Base-by-base conservation (phyloP, 2,888 invertebrate genomes). In the Cheilosia vernalis region DNA sequence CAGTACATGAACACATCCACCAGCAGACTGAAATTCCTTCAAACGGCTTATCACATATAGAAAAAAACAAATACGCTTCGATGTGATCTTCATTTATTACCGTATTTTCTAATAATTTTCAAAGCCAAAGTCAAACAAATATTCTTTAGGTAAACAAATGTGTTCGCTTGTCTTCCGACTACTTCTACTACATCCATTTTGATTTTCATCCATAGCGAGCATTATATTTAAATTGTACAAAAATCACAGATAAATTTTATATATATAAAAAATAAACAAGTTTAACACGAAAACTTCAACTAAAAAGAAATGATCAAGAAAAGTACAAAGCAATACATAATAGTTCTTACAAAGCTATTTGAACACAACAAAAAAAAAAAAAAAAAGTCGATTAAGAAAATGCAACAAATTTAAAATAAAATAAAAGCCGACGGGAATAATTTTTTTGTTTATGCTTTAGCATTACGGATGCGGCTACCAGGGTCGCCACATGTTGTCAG, bases 401-500 rank as follows among this genome's bases (percentile, higher is more conserved):
- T 13, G 19, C 19, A 55, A 53, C 13, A 51, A 53, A 67, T 27
- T 27, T 19, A 51, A 7, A 55, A 49, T 15, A 33, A 51, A 30
- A 17, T 24, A 61, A 64, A 60, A 49, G 2, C 30, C 27, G 15
- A 5, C 15, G 6, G 15, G 7, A 13, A 30, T 55, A n/a, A n/a
- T 27, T 30, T 7, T 53, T n/a, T 30, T n/a, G n/a, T 53, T 40
- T 2, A 55, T 21, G 13, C 19, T 6, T n/a, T 13, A n/a, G 47
- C 17, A 61, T 9, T 4, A 44, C 6, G 33, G 19, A 27, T 33
- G 33, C 24, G 10, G 24, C n/a, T 87, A 94, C 94, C 94, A 94
- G 1, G 94, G 94, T 72, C 94, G 91, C 94, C 94, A 94, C 93
- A 94, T 94, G 87, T 88, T 91, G 44, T 93, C 93, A 27, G 91